Evolutionary conservation across 2,888 invertebrate genomes (phyloP).

Genomic region (Drosophila testacea): DNA sequence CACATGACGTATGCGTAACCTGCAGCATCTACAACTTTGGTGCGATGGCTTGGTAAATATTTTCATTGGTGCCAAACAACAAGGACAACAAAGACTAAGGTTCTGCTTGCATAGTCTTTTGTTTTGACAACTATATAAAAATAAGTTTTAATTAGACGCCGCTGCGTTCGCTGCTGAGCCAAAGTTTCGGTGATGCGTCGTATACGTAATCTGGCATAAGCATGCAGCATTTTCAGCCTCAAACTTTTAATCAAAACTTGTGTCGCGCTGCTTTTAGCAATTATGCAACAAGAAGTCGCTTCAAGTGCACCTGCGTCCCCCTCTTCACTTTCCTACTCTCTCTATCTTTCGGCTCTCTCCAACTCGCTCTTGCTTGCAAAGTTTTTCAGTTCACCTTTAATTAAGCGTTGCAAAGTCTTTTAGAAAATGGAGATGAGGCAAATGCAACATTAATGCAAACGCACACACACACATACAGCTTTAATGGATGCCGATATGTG

Average conservation of each 20-base stretch:
- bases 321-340: background rate
- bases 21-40: constrained; percentile 37
- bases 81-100: background rate
- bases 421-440: constrained; percentile 44
- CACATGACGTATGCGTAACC: constrained; percentile 57
- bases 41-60: constrained; percentile 65
- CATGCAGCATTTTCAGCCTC: constrained; percentile 9
- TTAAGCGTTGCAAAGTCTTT: constrained; percentile 68
- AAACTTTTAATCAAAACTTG: constrained; percentile 75
- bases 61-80: constrained; percentile 59
- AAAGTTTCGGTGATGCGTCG: constrained; percentile 52
- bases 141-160: constrained; percentile 69
- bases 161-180: constrained; percentile 16
- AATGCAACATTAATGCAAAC: constrained; percentile 74
- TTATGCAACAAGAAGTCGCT: constrained; percentile 70
- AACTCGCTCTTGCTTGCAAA: background rate
- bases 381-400: constrained; percentile 60
- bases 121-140: constrained; percentile 55
- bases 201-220: constrained; percentile 57
- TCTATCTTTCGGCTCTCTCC: background rate
- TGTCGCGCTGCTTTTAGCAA: constrained; percentile 55
- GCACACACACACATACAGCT: constrained; percentile 16
- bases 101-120: constrained; percentile 40
- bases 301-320: constrained; percentile 28
- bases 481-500: constrained; percentile 17